These are phyloP conservation scores for Circaetus gallicus DNA, from an alignment of 2,113 vertebrate species.

Conservation along the genomic window DNA sequence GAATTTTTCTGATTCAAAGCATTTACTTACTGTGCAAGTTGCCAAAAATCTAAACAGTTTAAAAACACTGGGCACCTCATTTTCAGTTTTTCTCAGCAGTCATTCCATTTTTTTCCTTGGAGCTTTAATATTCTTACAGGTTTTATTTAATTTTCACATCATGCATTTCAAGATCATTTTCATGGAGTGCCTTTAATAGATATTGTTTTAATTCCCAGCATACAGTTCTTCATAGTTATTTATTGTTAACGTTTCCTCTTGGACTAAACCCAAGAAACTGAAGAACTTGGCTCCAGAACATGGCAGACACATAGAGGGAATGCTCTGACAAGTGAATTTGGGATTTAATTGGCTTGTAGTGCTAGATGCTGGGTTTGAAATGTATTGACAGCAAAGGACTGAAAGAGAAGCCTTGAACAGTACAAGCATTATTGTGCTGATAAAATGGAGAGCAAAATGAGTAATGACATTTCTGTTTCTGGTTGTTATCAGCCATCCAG, in stretches of 20 bases:
- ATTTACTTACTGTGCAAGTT: constrained; percentile 1
- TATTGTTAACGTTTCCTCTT: constrained; percentile 60
- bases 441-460: not conserved
- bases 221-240: constrained; percentile 32
- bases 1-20: constrained; percentile 40
- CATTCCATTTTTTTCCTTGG: constrained; percentile 7
- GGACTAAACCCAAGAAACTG: constrained; percentile 45
- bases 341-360: constrained; percentile 57
- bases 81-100: constrained; percentile 31
- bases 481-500: not conserved
- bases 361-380: constrained; percentile 24
- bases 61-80: constrained; percentile 33
- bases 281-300: constrained; percentile 54
- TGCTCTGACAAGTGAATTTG: constrained; percentile 61
- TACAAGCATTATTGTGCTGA: constrained; percentile 1
- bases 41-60: constrained; percentile 34
- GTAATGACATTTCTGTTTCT: not conserved
- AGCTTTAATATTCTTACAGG: not conserved
- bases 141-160: constrained; percentile 53
- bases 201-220: constrained; percentile 52
- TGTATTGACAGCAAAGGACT: constrained; percentile 51
- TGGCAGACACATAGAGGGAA: constrained; percentile 43
- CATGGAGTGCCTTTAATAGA: constrained; percentile 27
- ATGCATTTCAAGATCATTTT: not conserved
- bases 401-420: constrained; percentile 6